Evolutionary conservation across 2,113 vertebrate species (phyloP).

Genomic region (Lepus europaeus): DNA sequence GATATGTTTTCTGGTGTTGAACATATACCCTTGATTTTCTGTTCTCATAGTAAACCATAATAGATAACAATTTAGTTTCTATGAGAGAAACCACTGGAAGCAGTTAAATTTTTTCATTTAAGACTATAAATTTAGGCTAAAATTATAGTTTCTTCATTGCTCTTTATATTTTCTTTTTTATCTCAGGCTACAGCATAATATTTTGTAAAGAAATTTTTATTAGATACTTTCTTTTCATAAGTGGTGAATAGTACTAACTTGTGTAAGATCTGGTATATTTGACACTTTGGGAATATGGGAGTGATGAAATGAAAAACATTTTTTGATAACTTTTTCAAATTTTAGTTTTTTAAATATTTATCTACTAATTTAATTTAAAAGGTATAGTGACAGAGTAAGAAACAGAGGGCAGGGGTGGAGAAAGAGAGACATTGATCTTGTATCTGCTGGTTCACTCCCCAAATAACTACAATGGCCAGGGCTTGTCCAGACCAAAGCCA

Average conservation of each 20-base stretch:
- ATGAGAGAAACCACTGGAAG: background rate
- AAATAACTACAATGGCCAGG: too few relatives aligned
- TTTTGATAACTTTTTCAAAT: background rate
- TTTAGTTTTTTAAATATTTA: too few relatives aligned
- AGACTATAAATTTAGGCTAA: background rate
- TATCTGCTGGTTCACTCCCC: too few relatives aligned
- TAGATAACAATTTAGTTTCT: background rate
- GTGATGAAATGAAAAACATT: background rate
- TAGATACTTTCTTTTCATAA: background rate
- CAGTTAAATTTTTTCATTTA: background rate
- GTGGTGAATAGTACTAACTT: background rate
- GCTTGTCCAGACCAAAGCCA: too few relatives aligned
- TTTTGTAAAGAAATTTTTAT: background rate
- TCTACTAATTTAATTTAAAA: too few relatives aligned
- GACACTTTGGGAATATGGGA: background rate
- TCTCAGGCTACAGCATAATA: background rate
- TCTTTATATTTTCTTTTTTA: background rate
- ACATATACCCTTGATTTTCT: background rate
- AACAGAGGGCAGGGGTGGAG: too few relatives aligned
- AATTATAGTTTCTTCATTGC: background rate
- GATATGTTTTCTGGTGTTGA: background rate
- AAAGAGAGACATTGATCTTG: too few relatives aligned
- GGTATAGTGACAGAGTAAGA: too few relatives aligned
- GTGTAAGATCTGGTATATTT: background rate
- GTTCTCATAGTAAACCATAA: background rate